phyloP scores from a whole-genome alignment of 2,888 invertebrate genomes.

The Tetheella fluctuosa region DNA sequence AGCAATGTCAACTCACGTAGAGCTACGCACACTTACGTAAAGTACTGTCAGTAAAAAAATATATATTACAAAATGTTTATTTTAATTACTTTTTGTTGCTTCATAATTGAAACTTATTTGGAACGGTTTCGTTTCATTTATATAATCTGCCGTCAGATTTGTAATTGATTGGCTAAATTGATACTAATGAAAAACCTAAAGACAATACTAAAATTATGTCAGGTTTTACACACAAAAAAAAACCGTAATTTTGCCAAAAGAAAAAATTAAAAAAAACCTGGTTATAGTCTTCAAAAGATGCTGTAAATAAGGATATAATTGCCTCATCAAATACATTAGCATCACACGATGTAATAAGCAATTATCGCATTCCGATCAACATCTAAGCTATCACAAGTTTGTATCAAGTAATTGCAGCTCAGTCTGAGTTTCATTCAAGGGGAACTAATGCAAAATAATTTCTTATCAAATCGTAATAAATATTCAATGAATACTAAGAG shows the following conservation, averaged over 20 bases:
- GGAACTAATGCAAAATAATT: background rate
- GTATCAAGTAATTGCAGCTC: background rate
- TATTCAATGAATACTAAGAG: background rate
- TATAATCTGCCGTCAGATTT: background rate
- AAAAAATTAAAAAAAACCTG: background rate
- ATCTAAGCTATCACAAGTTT: conserved; percentile 4
- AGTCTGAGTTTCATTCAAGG: conserved; percentile 17
- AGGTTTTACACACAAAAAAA: background rate
- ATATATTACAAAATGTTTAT: background rate
- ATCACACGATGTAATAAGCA: background rate
- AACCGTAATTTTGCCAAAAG: background rate
- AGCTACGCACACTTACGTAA: conserved; percentile 6
- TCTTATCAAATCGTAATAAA: background rate
- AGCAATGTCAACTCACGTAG: conserved; percentile 17
- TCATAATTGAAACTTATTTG: conserved; percentile 9
- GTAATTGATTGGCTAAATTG: conserved; percentile 3
- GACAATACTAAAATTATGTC: background rate
- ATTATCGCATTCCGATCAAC: conserved; percentile 4
- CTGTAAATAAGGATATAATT: background rate
- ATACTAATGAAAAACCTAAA: background rate
- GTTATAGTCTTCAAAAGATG: background rate
- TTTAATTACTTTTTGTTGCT: conserved; percentile 8
- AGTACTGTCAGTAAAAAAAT: background rate
- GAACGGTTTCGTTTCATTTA: conserved; percentile 9
- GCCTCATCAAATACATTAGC: conserved; percentile 5